Conservation (phyloP, 2,888 invertebrate species). For the Tipula vernalis region DNA sequence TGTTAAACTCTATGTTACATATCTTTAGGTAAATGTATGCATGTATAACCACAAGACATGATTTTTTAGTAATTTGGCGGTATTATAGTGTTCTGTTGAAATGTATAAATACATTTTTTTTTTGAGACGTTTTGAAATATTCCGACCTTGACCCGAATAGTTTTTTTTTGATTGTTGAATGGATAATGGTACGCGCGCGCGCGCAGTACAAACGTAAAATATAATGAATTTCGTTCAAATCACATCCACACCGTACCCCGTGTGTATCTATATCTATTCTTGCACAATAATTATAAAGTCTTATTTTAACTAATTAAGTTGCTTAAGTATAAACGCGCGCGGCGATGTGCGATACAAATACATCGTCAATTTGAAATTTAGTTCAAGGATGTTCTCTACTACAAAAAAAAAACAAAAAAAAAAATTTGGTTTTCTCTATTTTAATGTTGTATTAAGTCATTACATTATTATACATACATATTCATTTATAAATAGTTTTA, state of each 20-base stretch:
- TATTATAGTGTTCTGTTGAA: neutral
- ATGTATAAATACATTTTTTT: neutral
- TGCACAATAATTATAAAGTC: neutral
- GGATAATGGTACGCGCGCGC: neutral
- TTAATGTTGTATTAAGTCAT: neutral
- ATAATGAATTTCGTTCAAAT: neutral
- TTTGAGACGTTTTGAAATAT: neutral
- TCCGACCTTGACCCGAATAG: neutral
- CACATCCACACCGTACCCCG: neutral
- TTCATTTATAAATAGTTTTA: neutral
- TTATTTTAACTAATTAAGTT: conserved; percentile 4
- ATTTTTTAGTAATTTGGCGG: neutral
- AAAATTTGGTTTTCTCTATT: neutral
- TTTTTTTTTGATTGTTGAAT: neutral
- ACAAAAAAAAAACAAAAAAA: neutral
- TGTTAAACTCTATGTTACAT: neutral
- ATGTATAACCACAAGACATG: neutral
- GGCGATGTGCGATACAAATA: neutral
- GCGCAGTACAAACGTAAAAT: neutral
- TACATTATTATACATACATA: neutral
- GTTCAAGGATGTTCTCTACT: neutral
- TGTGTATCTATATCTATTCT: neutral
- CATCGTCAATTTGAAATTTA: neutral
- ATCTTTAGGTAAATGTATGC: neutral
- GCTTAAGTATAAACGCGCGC: neutral